Conservation (phyloP, 2,113 vertebrate species). For the Eudyptes chrysolophus region DNA sequence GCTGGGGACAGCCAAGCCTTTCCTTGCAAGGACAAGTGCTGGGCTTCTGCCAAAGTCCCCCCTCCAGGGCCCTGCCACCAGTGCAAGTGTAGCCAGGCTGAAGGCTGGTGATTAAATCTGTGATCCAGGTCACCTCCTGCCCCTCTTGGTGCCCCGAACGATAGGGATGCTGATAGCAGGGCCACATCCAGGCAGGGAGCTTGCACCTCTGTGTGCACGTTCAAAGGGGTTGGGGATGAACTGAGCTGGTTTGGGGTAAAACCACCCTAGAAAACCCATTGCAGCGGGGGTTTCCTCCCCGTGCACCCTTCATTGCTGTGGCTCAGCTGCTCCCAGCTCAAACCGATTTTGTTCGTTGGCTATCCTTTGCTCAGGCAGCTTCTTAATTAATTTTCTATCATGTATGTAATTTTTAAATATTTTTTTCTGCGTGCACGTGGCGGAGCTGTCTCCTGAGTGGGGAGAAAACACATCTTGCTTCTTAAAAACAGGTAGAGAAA, state of each 20-base stretch:
- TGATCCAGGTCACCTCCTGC: neutral
- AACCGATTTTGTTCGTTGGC: accelerated
- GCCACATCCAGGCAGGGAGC: neutral
- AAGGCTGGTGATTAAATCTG: neutral
- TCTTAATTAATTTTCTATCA: neutral
- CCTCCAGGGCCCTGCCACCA: neutral
- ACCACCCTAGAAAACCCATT: neutral
- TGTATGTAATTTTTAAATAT: accelerated
- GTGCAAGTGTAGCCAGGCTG: neutral
- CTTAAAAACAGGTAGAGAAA: neutral
- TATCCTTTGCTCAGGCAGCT: neutral
- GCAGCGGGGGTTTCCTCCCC: accelerated
- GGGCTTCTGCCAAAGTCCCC: neutral
- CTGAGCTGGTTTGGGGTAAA: neutral
- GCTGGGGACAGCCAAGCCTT: neutral
- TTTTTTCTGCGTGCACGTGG: neutral
- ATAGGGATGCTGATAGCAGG: neutral
- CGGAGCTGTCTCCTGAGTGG: neutral
- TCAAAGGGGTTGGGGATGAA: neutral
- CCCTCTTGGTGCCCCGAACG: accelerated
- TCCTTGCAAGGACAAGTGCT: neutral
- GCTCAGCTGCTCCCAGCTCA: neutral
- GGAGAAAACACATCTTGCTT: neutral
- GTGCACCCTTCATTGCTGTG: accelerated
- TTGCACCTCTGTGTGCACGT: accelerated